These are phyloP conservation scores for Sebastolobus altivelis DNA, from an alignment of 2,797 vertebrate genomes.

Conservation along the genomic window DNA sequence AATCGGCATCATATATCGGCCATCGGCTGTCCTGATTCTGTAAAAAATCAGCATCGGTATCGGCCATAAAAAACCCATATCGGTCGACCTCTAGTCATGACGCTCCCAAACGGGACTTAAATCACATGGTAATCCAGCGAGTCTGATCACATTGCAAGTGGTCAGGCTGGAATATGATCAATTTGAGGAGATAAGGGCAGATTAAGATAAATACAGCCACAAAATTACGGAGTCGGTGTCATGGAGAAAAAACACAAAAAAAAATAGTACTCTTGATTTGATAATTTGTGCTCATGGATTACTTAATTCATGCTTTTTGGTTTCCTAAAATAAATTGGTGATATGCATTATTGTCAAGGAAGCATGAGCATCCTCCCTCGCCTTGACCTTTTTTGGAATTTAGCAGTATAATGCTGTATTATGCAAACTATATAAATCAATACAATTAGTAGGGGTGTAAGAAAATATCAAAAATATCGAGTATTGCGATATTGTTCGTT, in stretches of 20 bases:
- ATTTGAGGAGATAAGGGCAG: slow-evolving; percentile 6
- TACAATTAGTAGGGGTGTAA: background rate
- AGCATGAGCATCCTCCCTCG: background rate
- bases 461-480: too few relatives aligned
- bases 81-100: background rate
- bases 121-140: slow-evolving; percentile 38
- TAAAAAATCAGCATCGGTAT: too few relatives aligned
- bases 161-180: slow-evolving; percentile 3
- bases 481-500: too few relatives aligned
- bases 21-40: too few relatives aligned
- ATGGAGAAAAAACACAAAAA: too few relatives aligned
- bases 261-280: background rate
- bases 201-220: slow-evolving; percentile 26
- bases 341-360: background rate
- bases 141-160: slow-evolving; percentile 29
- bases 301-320: background rate
- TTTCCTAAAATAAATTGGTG: background rate
- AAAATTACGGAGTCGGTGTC: background rate
- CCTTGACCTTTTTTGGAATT: background rate
- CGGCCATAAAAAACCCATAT: too few relatives aligned
- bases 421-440: background rate
- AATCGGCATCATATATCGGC: too few relatives aligned
- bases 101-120: slow-evolving; percentile 29
- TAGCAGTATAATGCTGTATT: background rate
- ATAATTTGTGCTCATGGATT: background rate